Evolutionary conservation across 2,888 invertebrate species (phyloP).

Genomic region (Athrips mouffetella): DNA sequence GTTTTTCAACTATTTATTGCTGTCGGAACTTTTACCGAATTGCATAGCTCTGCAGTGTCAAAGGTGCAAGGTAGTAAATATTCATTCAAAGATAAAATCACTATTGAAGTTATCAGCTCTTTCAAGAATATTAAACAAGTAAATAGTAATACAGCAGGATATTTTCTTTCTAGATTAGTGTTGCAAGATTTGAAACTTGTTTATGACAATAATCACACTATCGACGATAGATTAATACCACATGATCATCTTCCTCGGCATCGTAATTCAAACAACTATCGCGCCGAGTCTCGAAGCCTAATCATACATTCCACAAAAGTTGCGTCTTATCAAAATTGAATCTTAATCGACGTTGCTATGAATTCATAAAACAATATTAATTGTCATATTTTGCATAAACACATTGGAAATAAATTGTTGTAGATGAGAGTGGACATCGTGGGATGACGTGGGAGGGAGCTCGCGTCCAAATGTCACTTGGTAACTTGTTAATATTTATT

Average conservation of each 20-base stretch:
- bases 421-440: constrained; percentile 47
- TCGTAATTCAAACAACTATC: constrained; percentile 44
- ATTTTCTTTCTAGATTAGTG: neutral
- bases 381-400: constrained; percentile 67
- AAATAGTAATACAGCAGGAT: constrained; percentile 1
- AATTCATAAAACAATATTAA: constrained; percentile 70
- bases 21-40: constrained; percentile 28
- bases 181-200: constrained; percentile 11
- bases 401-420: constrained; percentile 63
- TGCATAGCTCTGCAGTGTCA: neutral
- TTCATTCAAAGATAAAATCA: neutral
- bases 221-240: constrained; percentile 23
- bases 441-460: constrained; percentile 54
- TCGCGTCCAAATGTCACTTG: constrained; percentile 68
- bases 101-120: neutral
- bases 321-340: constrained; percentile 67
- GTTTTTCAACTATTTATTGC: constrained; percentile 44
- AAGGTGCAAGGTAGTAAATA: constrained; percentile 2
- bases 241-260: constrained; percentile 29
- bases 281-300: constrained; percentile 44
- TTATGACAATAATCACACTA: constrained; percentile 13
- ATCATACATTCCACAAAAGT: constrained; percentile 58
- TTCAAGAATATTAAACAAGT: constrained; percentile 1
- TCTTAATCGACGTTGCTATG: constrained; percentile 66
- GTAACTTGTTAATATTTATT: constrained; percentile 73